Percentiles rank a stretch among this genome's conserved stretches.
These are phyloP conservation scores for Catamblyrhynchus diadema DNA, from an alignment of 2,797 vertebrate genomes.

Conservation along the genomic window DNA sequence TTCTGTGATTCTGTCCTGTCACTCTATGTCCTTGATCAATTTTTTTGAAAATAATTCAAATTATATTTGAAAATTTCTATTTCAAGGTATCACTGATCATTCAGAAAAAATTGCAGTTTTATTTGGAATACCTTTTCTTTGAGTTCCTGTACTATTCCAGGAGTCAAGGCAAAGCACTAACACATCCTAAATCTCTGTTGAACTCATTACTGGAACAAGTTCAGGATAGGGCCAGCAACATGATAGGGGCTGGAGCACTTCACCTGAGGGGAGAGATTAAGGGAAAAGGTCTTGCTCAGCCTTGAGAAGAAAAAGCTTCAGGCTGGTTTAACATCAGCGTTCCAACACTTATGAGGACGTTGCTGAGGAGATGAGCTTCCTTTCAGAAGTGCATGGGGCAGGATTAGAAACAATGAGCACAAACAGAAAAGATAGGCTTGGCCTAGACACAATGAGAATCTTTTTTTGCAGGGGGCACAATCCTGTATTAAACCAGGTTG, in stretches of 20 bases:
- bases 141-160: not conserved
- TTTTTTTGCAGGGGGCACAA: not conserved
- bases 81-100: not conserved
- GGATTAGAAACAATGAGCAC: not conserved
- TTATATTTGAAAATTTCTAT: not conserved
- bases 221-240: not conserved
- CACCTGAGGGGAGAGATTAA: not conserved
- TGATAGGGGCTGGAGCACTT: not conserved
- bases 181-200: not conserved
- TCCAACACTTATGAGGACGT: accelerated
- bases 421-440: not conserved
- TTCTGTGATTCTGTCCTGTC: not conserved
- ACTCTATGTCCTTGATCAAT: not conserved
- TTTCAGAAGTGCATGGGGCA: not conserved
- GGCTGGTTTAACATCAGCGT: not conserved
- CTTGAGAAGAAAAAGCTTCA: not conserved
- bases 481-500: not conserved
- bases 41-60: not conserved
- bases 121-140: not conserved
- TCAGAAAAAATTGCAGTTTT: not conserved
- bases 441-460: not conserved
- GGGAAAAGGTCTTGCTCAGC: not conserved
- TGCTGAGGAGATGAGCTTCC: not conserved
- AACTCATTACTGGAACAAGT: not conserved
- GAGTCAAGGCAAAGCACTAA: not conserved